Percentiles rank a stretch among this genome's conserved stretches.
Evolutionary conservation across 2,113 vertebrate species (phyloP).

Genomic region (Peromyscus maniculatus): DNA sequence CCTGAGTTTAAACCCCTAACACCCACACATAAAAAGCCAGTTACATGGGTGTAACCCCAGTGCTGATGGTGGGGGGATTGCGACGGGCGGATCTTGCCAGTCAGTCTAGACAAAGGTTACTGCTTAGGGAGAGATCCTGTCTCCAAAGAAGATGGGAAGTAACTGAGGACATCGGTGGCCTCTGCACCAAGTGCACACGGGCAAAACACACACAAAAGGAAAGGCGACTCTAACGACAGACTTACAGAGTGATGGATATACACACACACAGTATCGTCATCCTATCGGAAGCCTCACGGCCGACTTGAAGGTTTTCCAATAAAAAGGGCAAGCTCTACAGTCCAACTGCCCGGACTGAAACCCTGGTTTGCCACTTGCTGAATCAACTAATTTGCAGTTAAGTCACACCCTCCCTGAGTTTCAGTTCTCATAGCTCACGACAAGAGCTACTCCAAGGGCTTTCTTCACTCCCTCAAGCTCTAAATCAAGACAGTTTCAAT

Average conservation of each 20-base stretch:
- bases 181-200: neutral
- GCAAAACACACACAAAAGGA: neutral
- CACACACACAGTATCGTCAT: neutral
- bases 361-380: neutral
- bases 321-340: conserved; percentile 5
- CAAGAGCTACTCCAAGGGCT: neutral
- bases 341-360: neutral
- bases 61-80: neutral
- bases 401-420: neutral
- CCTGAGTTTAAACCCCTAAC: neutral
- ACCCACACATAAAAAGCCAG: neutral
- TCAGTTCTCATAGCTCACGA: neutral
- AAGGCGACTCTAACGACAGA: neutral
- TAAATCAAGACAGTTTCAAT: conserved; percentile 17
- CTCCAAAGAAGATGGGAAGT: neutral
- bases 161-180: neutral
- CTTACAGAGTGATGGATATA: neutral
- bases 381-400: neutral
- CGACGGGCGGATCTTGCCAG: neutral
- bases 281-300: neutral
- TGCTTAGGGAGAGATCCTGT: neutral
- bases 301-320: neutral
- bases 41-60: neutral
- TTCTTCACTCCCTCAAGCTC: neutral
- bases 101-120: neutral